These are phyloP conservation scores for Diarsia dahlii DNA, from an alignment of 2,888 invertebrate species.

Conservation along the genomic window DNA sequence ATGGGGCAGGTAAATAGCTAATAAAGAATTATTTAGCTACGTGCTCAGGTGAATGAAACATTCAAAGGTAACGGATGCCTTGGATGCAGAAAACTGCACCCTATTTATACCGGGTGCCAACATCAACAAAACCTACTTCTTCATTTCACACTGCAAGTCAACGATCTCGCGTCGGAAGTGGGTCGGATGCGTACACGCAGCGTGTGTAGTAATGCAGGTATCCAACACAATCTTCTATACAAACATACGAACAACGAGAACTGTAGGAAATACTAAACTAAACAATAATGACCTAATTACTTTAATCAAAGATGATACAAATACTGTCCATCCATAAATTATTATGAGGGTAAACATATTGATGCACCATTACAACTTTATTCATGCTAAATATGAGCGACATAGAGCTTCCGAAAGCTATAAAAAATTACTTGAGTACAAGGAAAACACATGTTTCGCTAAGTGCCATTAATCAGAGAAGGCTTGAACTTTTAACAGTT, in stretches of 20 bases:
- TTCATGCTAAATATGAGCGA: conserved; percentile 25
- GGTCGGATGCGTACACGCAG: conserved; percentile 57
- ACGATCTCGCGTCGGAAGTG: conserved; percentile 63
- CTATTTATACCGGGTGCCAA: conserved; percentile 61
- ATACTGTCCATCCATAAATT: conserved; percentile 14
- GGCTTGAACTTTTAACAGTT: background rate
- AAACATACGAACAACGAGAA: conserved; percentile 16
- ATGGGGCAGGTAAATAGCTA: background rate
- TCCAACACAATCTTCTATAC: conserved; percentile 25
- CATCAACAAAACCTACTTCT: conserved; percentile 68
- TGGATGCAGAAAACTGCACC: conserved; percentile 57
- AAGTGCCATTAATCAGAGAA: background rate
- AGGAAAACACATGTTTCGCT: conserved; percentile 1
- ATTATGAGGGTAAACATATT: conserved; percentile 18
- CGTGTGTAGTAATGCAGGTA: conserved; percentile 43
- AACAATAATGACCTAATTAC: background rate
- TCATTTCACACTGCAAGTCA: conserved; percentile 66
- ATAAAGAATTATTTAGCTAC: background rate
- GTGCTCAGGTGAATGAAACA: conserved; percentile 39
- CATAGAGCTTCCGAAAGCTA: conserved; percentile 36
- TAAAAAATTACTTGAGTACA: conserved; percentile 20
- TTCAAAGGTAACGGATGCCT: conserved; percentile 20
- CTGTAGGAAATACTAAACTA: conserved; percentile 10
- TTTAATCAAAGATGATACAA: background rate
- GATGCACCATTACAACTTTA: conserved; percentile 36